Evolutionary conservation across 92 coral and sea anemone genomes (phyloP).

Genomic region (Isaurus tuberculatus): DNA sequence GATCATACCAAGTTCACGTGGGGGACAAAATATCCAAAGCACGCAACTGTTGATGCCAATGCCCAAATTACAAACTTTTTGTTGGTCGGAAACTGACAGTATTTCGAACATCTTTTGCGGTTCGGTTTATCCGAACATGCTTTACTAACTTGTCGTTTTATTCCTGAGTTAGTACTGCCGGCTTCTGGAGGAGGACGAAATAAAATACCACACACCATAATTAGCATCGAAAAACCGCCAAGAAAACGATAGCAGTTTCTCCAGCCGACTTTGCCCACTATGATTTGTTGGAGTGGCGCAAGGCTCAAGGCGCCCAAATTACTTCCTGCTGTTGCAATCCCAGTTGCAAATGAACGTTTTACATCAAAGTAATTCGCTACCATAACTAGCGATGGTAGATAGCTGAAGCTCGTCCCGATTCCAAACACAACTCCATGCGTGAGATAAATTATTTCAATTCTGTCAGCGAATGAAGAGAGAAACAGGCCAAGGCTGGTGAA

Average conservation of each 20-base stretch:
- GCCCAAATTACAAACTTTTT: conserved; percentile 89
- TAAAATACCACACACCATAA: conserved; percentile 80
- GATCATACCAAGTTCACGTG: conserved; percentile 88
- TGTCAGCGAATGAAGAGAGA: conserved; percentile 72
- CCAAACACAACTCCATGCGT: conserved; percentile 93
- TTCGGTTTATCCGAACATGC: background rate
- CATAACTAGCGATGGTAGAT: conserved; percentile 94
- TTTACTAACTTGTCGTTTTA: background rate
- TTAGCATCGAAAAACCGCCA: conserved; percentile 75
- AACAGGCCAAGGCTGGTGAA: conserved; percentile 85
- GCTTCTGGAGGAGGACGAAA: conserved; percentile 76
- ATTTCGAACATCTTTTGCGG: background rate
- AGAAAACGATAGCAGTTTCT: conserved; percentile 87
- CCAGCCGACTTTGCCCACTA: conserved; percentile 86
- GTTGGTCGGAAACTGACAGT: conserved; percentile 61
- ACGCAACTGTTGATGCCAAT: conserved; percentile 77
- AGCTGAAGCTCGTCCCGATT: conserved; percentile 88
- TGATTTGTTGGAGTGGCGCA: conserved; percentile 85
- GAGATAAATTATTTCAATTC: conserved; percentile 68
- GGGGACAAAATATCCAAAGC: conserved; percentile 96
- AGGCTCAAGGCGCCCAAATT: conserved; percentile 91
- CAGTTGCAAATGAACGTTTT: conserved; percentile 94
- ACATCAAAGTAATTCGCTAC: conserved; percentile 88
- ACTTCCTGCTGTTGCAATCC: conserved; percentile 94
- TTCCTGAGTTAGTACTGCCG: background rate